Evolutionary conservation across 2,797 vertebrate species (phyloP), one percentile per base, ranked within the genome.

Genomic region (Myripristis jacobus): DNA sequence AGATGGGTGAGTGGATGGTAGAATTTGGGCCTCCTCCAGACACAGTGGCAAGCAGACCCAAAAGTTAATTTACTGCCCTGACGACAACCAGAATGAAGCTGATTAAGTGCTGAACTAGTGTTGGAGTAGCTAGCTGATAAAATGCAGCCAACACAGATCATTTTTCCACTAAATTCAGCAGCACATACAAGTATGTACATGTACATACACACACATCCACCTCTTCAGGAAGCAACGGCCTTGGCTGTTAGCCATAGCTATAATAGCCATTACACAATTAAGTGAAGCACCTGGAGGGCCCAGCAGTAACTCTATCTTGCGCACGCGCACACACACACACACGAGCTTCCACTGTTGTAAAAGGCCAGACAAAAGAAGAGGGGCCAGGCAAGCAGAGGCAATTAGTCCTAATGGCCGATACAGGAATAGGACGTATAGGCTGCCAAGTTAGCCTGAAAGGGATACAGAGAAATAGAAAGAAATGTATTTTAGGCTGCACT

Each of bases 211-310:
- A 63, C 71, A 69, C 19, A 55, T 24, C 21, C 19, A 67, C 65
- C n/a, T 50, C 11, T 6, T 19, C 27, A 44, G 47, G 62, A 59
- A 31, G 29, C 58, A 65, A 65, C 3, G 13, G 38, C 8, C 25
- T 65, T 56, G 67, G 53, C 47, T 34, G 36, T 21, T 22, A 75
- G 64, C 48, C 24, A 56, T 16, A 54, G 53, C 70, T 68, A 71
- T 79, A 73, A 80, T 2, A 78, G 44, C 75, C 52, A 85, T 82
- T 76, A 82, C 53, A 77, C 80, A 75, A 86, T 84, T 83, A 87
- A 75, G 74, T 59, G 50, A 50, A 85, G 68, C 70, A 85, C 80
- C 81, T 78, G 58, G 61, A 71, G 73, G 59, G 51, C 18, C 43
- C 10, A 36, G 62, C 56, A 47, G 75, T 68, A 84, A 83, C 78